Evolutionary conservation across 2,888 invertebrate genomes (phyloP), one percentile per base, ranked within the genome.

Genomic region (Plagiodera versicolora): DNA sequence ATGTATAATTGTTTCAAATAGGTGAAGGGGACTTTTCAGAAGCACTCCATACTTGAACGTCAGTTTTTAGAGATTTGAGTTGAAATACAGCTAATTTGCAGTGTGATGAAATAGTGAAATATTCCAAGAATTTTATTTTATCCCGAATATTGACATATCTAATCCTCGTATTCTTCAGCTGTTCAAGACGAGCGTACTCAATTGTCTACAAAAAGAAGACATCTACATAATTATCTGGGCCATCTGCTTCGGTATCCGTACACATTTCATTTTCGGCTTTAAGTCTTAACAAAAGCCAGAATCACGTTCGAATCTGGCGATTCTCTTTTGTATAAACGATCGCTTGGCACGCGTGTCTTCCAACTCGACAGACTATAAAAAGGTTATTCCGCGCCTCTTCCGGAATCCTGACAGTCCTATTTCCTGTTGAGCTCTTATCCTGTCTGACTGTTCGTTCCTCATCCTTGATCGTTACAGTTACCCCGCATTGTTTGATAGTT

Each of bases 351-450:
- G 73, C 74, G 73, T 72, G 70, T 71, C 66, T 70, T 70, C 61
- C 39, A 20, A 62, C 63, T 69, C 70, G 72, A 74, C 72, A 71
- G 68, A 67, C 67, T 65, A 54, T 61, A 64, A 70, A 66, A 39
- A 68, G 70, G 63, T 28, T 67, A 63, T 73, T 75, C 74, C 74
- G 72, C 72, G 70, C 74, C 72, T 72, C 72, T 74, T 76, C 75
- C 77, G 74, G 73, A 63, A 66, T 67, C 67, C 71, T 75, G 77
- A 75, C 77, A 77, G 72, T 71, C 76, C 76, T 67, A 77, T 77
- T 77, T 77, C 77, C 77, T 72, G 61, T 57, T 59, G 63, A 58
- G 61, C 62, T 71, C 69, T 70, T 72, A 71, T 70, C 71, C 71
- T 73, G 73, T 72, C 73, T 72, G 67, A 65, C 70, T 66, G 65